Evolutionary conservation across 2,113 vertebrate genomes (phyloP), one percentile per base, ranked within the genome.

Genomic region (Scatophagus argus): DNA sequence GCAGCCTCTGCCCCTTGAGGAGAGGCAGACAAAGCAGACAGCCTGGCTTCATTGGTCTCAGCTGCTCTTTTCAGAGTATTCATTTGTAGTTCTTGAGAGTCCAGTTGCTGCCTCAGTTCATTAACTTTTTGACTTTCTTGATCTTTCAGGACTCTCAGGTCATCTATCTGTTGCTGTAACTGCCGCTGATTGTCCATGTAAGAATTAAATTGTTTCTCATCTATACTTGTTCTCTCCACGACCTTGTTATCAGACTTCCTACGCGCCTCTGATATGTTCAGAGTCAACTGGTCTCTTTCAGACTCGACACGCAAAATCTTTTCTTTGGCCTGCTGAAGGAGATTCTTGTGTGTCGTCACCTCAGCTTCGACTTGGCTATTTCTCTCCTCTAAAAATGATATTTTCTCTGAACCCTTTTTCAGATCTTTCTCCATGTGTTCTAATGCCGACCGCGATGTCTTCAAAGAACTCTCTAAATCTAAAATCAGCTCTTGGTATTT

Each of bases 401-500:
- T 78, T 32, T 93, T 94, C 75, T 94, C 91, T 3, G 82, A 92
- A 0, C 29, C 69, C 27, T 79, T 92, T 27, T 82, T 91, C 32
- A 95, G 68, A 14, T 96, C 94, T 62, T 93, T 93, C 47, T 94
- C 91, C 0, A 91, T n/a, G 31, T 91, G 88, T 52, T 95, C 93
- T 27, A 62, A 85, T 71, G 88, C 71, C 2, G 91, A 90, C 43
- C 93, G 90, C 0, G 92, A 93, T 16, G 88, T 74, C 85, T 96
- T 97, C 59, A 94, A 49, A 64, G 95, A 89, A 29, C 89, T 94
- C 81, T 97, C 96, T 36, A 97, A 80, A 71, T 96, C 94, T 39
- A 96, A 86, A 62, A 97, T 95, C 51, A 95, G 46, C 47, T 96
- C 96, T 72, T 97, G 97, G 86, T 96, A 96, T 77, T 87, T 93